Evolutionary conservation across 1,140 invertebrate species (phyloP).

Genomic region (Pseudomyrmex cubaensis): DNA sequence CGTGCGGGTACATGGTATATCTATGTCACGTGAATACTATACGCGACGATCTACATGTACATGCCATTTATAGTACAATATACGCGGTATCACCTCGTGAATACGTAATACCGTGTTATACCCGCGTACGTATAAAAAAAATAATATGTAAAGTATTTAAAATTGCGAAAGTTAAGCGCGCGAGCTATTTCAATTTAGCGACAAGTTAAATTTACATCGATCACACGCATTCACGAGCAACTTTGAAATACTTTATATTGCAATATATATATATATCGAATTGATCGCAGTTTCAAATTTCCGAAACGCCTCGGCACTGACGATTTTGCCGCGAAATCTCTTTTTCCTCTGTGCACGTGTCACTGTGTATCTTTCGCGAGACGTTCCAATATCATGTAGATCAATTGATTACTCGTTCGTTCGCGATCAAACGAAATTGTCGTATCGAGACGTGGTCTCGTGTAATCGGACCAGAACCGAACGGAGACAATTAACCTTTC

Average conservation of each 20-base stretch:
- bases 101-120: not conserved
- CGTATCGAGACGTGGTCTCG: constrained; percentile 30
- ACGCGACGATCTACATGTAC: not conserved
- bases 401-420: constrained; percentile 44
- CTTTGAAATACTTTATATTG: no score
- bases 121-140: not conserved
- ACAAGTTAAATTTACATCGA: no score
- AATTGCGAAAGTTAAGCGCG: no score
- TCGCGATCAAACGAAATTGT: constrained; percentile 23
- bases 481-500: constrained; percentile 56
- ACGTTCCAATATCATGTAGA: constrained; percentile 25
- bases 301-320: not conserved
- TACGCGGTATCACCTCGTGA: not conserved
- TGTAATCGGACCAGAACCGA: constrained; percentile 39
- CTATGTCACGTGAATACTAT: constrained; percentile 39
- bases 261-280: no score
- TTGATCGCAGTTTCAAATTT: no score
- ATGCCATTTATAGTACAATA: not conserved
- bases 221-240: no score
- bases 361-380: constrained; percentile 30
- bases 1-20: constrained; percentile 23
- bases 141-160: not conserved
- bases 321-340: not conserved
- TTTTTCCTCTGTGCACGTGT: not conserved
- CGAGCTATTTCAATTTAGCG: no score